Evolutionary conservation across 2,888 invertebrate genomes (phyloP).

Genomic region (Phengaris alcon): DNA sequence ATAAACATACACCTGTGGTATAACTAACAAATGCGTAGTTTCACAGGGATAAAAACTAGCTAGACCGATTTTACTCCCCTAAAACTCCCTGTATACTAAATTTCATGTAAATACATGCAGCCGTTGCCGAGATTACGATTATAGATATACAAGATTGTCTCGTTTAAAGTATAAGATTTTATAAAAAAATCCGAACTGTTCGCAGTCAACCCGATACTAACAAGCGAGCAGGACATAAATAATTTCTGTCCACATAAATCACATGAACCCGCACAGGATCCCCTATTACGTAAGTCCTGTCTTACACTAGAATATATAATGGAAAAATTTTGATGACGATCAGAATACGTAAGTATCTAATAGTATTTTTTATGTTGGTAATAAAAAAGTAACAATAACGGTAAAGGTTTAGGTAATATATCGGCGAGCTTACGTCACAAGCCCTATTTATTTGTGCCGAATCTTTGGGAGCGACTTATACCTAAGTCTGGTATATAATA

Average conservation of each 20-base stretch:
- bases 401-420: background rate
- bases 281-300: constrained; percentile 22
- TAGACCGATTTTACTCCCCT: too few relatives aligned
- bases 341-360: constrained; percentile 17
- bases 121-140: too few relatives aligned
- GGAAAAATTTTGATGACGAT: constrained; percentile 20
- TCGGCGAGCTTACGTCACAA: background rate
- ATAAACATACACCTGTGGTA: too few relatives aligned
- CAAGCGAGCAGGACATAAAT: constrained; percentile 21
- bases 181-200: constrained; percentile 1
- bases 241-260: constrained; percentile 27
- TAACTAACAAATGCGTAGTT: too few relatives aligned
- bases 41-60: too few relatives aligned
- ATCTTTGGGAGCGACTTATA: too few relatives aligned
- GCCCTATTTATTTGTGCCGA: background rate
- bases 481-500: too few relatives aligned
- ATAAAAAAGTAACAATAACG: constrained; percentile 7
- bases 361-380: constrained; percentile 25
- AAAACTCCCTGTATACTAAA: too few relatives aligned
- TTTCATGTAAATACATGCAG: too few relatives aligned
- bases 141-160: too few relatives aligned
- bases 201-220: constrained; percentile 15
- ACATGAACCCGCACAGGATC: constrained; percentile 5
- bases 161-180: background rate
- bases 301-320: constrained; percentile 24